phyloP scores from a whole-genome alignment of 2,797 vertebrate genomes.

The Thaleichthys pacificus region DNA sequence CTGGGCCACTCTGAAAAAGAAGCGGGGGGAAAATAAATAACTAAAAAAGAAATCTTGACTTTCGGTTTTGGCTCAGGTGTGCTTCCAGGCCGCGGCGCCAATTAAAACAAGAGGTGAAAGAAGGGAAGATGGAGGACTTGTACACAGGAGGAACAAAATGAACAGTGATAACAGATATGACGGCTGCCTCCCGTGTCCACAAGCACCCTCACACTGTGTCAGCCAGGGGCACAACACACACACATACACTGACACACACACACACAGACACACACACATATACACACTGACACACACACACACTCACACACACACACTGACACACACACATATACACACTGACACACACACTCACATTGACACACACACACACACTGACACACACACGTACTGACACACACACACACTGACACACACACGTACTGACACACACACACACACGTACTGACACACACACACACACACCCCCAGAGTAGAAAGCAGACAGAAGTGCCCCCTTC shows the following conservation, averaged over 20 bases:
- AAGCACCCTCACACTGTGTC: constrained; percentile 36
- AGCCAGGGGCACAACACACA: constrained; percentile 44
- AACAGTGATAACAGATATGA: constrained; percentile 35
- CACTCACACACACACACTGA: constrained; percentile 19
- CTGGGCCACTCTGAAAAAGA: constrained; percentile 38
- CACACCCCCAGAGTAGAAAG: constrained; percentile 41
- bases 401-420: constrained; percentile 19
- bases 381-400: constrained; percentile 1
- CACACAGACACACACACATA: neutral
- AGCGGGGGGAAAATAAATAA: neutral
- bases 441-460: neutral
- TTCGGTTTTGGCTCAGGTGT: constrained; percentile 33
- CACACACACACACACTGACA: constrained; percentile 18
- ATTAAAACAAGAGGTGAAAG: constrained; percentile 27
- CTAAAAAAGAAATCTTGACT: neutral
- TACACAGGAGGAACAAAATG: constrained; percentile 22
- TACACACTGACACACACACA: neutral
- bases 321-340: constrained; percentile 14
- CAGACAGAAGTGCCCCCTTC: constrained; percentile 50
- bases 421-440: constrained; percentile 16
- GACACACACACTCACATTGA: too few species aligned
- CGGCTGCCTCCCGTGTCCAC: constrained; percentile 17
- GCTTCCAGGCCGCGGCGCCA: constrained; percentile 21
- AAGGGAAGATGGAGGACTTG: neutral
- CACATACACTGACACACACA: constrained; percentile 5